These are phyloP conservation scores for Lagenorhynchus albirostris DNA, from an alignment of 2,113 vertebrate species.

Conservation along the genomic window DNA sequence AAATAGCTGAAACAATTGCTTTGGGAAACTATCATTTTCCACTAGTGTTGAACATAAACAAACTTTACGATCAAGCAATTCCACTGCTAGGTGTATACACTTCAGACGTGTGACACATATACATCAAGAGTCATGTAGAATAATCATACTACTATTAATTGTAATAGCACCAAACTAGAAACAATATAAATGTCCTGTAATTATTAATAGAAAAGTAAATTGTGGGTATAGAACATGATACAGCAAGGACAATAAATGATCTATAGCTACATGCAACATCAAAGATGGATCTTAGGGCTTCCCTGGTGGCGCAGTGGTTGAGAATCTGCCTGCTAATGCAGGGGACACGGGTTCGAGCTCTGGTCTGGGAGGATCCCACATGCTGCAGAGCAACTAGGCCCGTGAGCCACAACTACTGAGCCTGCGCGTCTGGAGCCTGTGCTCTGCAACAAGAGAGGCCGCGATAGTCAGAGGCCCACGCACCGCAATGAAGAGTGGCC, in stretches of 20 bases:
- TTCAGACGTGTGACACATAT: not conserved
- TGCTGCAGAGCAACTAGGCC: too few species aligned
- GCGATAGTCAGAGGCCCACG: too few species aligned
- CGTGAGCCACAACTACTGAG: too few species aligned
- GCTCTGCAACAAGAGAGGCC: too few species aligned
- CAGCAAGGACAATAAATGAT: not conserved
- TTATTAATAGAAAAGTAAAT: not conserved
- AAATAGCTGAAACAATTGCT: not conserved
- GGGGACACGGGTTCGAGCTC: too few species aligned
- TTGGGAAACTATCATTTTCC: not conserved
- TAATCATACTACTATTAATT: not conserved
- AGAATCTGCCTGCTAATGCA: too few species aligned
- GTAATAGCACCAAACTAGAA: not conserved
- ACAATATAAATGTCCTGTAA: not conserved
- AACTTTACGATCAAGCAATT: not conserved
- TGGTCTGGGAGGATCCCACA: too few species aligned
- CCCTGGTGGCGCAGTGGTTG: too few species aligned
- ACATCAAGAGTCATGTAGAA: not conserved
- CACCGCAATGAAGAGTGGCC: too few species aligned
- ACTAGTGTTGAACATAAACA: not conserved
- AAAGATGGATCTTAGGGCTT: not conserved
- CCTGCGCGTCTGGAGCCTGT: too few species aligned
- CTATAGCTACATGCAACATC: not conserved
- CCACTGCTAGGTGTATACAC: not conserved
- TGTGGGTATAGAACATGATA: not conserved